phyloP scores from a whole-genome alignment of 2,888 invertebrate species.

The Bursaphelenchus okinawaensis region DNA sequence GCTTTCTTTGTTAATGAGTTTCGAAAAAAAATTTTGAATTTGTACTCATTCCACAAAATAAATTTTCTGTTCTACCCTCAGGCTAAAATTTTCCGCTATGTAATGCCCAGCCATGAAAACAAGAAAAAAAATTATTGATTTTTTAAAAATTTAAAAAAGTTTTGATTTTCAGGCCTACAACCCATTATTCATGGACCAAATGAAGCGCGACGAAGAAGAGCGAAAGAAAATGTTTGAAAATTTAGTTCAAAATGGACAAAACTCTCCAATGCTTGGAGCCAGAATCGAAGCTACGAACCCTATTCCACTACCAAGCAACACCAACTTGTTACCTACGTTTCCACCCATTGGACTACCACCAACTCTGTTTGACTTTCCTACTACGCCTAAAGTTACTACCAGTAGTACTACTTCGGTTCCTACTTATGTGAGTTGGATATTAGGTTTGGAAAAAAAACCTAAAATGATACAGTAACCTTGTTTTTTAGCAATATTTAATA shows the following conservation, averaged over 20 bases:
- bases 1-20: too few species aligned
- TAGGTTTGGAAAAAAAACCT: too few species aligned
- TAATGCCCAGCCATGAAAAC: too few species aligned
- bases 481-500: not conserved
- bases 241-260: constrained; percentile 6
- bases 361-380: not conserved
- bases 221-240: constrained; percentile 32
- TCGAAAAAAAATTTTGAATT: too few species aligned
- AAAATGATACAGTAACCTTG: too few species aligned
- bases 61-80: too few species aligned
- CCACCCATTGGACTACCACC: not conserved
- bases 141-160: not conserved
- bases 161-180: constrained; percentile 29
- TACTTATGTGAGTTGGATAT: not conserved
- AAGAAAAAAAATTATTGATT: not conserved
- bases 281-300: not conserved
- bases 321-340: not conserved
- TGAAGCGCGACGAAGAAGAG: constrained; percentile 24
- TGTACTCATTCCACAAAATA: too few species aligned
- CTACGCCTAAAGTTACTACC: not conserved
- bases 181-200: constrained; percentile 30
- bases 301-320: not conserved
- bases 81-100: too few species aligned
- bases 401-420: not conserved
- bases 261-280: not conserved